Percentiles rank a stretch among this genome's conserved stretches.
phyloP scores from a whole-genome alignment of 2,113 vertebrate species.

The Pipa parva region DNA sequence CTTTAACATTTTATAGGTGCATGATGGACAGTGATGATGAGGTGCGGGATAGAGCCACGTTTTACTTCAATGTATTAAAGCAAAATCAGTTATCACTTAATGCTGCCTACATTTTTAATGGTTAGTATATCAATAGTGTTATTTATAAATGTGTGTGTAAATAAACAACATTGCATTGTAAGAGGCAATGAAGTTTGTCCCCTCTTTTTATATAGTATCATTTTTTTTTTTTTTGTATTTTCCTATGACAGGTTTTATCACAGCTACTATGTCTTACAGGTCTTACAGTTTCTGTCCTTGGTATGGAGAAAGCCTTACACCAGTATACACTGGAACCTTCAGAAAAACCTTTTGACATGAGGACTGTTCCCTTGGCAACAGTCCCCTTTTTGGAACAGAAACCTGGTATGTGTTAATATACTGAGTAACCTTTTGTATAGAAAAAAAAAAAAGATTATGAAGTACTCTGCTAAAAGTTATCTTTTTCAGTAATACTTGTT shows the following conservation, averaged over 20 bases:
- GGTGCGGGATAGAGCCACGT: constrained; percentile 91
- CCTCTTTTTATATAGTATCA: too few species aligned
- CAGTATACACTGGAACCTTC: constrained; percentile 91
- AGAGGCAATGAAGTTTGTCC: too few species aligned
- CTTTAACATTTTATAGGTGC: constrained; percentile 67
- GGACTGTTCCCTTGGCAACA: constrained; percentile 81
- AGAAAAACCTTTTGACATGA: constrained; percentile 94
- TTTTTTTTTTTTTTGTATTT: too few species aligned
- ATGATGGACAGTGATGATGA: constrained; percentile 98
- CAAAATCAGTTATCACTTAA: constrained; percentile 93
- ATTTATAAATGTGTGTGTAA: too few species aligned
- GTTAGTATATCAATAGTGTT: too few species aligned
- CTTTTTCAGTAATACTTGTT: too few species aligned
- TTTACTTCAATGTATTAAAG: constrained; percentile 92
- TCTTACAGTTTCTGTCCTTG: constrained; percentile 84
- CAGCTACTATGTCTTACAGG: constrained; percentile 65
- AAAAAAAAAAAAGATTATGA: too few species aligned
- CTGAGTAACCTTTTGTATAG: background rate
- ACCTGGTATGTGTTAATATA: constrained; percentile 64
- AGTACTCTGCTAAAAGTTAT: too few species aligned
- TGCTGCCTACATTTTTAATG: constrained; percentile 91
- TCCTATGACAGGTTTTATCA: too few species aligned
- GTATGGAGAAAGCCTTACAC: constrained; percentile 91
- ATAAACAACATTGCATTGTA: too few species aligned
- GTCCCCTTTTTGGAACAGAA: constrained; percentile 84